Evolutionary conservation across 1,140 invertebrate species (phyloP), one percentile per base, ranked within the genome.

Genomic region (Zophobas morio): DNA sequence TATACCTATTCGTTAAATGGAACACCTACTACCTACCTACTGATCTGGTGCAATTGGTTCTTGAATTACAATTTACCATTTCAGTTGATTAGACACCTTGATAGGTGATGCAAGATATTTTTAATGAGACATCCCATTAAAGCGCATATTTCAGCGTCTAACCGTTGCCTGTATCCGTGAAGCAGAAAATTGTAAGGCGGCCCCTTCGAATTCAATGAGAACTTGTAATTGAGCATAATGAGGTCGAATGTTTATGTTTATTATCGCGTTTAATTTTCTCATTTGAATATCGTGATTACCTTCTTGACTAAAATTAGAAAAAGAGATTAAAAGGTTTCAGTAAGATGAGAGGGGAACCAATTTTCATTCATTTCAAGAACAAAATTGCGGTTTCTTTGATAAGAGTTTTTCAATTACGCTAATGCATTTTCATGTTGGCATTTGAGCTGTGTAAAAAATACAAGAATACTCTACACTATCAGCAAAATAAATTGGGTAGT

Each of bases 401-500:
- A 40, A 37, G 60, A 66, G 8, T 32, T 66, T 66, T 8, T n/a
- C 36, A 60, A 60, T 60, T 66, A 42, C 20, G 39, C 42, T 66
- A 40, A 42, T 66, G 37, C 39, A 66, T 66, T 42, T 66, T 66
- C 20, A 60, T 46, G 49, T 51, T 4, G 49, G 49, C 39, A 46
- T 40, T 42, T 20, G n/a, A 2, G 2, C 5, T 33, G 60, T 32
- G n/a, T 32, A 20, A 42, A 66, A 66, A 40, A 66, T 42, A 42
- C n/a, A 36, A 66, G 39, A 42, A 5, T 66, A 8, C 60, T 47
- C 33, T 8, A 34, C n/a, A n/a, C 6, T 46, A 66, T 66, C 56
- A 35, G 34, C 60, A 66, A 66, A 66, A 66, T 66, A 66, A 66
- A 66, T 66, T 66, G 42, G 57, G 36, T 36, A 42, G 60, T 66